Evolutionary conservation across 2,797 vertebrate genomes (phyloP).

Genomic region (Pseudochirops corinnae): DNA sequence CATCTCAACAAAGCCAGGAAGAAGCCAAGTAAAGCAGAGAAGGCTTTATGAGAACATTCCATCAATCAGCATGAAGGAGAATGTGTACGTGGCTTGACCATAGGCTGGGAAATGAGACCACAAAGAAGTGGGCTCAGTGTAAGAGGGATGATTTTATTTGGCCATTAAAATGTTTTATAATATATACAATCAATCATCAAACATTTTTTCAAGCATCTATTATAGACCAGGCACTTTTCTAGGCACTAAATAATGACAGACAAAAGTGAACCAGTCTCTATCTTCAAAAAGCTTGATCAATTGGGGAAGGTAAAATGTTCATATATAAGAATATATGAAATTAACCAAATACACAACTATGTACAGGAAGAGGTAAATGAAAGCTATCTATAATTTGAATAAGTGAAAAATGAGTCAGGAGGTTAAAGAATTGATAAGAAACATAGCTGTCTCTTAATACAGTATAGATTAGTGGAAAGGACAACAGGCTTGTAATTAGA

Average conservation of each 20-base stretch:
- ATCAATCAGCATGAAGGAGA: background rate
- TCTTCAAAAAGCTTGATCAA: background rate
- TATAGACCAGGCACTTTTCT: background rate
- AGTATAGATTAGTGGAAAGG: too few species aligned
- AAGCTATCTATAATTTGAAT: background rate
- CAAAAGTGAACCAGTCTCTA: background rate
- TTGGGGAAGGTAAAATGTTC: background rate
- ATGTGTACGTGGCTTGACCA: background rate
- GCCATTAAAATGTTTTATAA: background rate
- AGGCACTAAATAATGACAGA: background rate
- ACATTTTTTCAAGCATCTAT: background rate
- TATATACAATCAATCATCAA: background rate
- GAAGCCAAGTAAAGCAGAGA: conserved; percentile 42
- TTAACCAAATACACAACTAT: background rate
- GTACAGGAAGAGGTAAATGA: background rate
- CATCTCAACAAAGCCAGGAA: conserved; percentile 58
- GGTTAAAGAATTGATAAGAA: too few species aligned
- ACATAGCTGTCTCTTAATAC: too few species aligned
- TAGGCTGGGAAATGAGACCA: background rate
- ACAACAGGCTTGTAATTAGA: background rate
- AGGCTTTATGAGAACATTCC: background rate
- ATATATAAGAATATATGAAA: background rate
- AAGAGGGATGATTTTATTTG: background rate
- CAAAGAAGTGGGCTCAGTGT: background rate
- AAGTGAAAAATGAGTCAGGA: background rate